phyloP scores from a whole-genome alignment of 1,140 invertebrate species.

The Dinoponera quadriceps region DNA sequence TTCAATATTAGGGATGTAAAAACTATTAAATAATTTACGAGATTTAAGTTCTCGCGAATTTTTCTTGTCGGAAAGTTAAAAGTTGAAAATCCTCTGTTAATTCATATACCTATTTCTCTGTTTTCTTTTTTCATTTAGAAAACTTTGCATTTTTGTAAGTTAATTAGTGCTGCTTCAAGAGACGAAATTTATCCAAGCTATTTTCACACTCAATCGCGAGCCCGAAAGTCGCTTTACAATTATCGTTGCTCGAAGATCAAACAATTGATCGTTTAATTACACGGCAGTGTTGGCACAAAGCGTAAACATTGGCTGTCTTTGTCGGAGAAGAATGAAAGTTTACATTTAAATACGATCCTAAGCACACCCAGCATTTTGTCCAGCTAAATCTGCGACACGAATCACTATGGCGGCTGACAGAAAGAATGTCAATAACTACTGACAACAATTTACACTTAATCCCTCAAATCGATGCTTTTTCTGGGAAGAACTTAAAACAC shows the following conservation, averaged over 20 bases:
- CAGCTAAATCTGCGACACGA: slow-evolving; percentile 21
- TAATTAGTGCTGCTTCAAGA: slow-evolving; percentile 4
- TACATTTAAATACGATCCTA: slow-evolving; percentile 49
- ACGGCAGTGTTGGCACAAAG: slow-evolving; percentile 73
- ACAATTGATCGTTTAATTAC: slow-evolving; percentile 54
- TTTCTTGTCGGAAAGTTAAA: neutral
- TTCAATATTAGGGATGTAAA: slow-evolving; percentile 19
- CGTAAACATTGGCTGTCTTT: slow-evolving; percentile 64
- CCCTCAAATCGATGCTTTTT: slow-evolving; percentile 11
- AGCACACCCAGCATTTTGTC: slow-evolving; percentile 39
- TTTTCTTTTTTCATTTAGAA: slow-evolving; percentile 2
- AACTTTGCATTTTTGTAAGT: slow-evolving; percentile 26
- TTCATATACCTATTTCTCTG: neutral
- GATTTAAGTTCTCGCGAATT: neutral
- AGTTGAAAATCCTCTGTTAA: slow-evolving; percentile 9
- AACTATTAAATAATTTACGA: neutral
- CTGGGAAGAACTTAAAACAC: neutral
- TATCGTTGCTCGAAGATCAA: slow-evolving; percentile 49
- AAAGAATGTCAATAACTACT: slow-evolving; percentile 35
- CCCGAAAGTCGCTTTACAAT: slow-evolving; percentile 34
- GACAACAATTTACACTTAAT: slow-evolving; percentile 28
- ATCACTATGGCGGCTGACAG: slow-evolving; percentile 5
- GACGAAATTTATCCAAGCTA: slow-evolving; percentile 35
- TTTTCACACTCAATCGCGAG: neutral
- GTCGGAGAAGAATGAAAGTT: slow-evolving; percentile 44